Evolutionary conservation across 2,113 vertebrate genomes (phyloP), one percentile per base, ranked within the genome.

Genomic region (Serilophus lunatus): DNA sequence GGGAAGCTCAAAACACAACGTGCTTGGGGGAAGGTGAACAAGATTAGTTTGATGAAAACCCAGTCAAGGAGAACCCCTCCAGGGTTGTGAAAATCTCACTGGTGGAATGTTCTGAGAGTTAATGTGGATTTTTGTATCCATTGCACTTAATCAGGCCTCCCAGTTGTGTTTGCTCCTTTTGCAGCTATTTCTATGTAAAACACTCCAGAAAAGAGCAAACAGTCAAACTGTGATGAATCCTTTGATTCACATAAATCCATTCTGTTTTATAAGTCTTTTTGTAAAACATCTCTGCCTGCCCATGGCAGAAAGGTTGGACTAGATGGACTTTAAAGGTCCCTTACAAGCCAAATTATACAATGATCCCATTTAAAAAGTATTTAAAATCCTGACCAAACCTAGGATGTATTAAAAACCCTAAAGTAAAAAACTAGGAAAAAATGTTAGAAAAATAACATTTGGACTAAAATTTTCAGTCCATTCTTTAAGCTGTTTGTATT

Each of bases 1-100:
- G 47, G 7, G 26, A 74, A 59, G 19, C 10, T 83, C 20, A 91
- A 90, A 59, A 47, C 29, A 49, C 0, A 1, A 18, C 0, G 0
- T 60, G 17, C 28, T 28, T 59, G 14, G 56, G 17, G 18, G 11
- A 57, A 86, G 50, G 10, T 45, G 76, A 70, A 20, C 19, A 84
- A 76, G 95, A 47, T 0, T 0, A 29, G 28, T 12, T 6, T 66
- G 35, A 24, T 6, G n/a, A 74, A 26, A 68, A 24, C 12, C 44
- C 49, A 61, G 29, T 12, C 29, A 18, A 54, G 54, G 42, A 15
- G 5, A 84, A n/a, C 18, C 1, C 33, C 7, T 24, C 17, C 40
- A 35, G 25, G 10, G 16, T 24, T 65, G 50, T 33, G 38, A 35
- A n/a, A 63, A 42, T 59, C 54, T 69, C 26, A 2, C 38, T 20